Base-by-base conservation (phyloP, 2,888 invertebrate genomes). In the Hyposoter didymator region DNA sequence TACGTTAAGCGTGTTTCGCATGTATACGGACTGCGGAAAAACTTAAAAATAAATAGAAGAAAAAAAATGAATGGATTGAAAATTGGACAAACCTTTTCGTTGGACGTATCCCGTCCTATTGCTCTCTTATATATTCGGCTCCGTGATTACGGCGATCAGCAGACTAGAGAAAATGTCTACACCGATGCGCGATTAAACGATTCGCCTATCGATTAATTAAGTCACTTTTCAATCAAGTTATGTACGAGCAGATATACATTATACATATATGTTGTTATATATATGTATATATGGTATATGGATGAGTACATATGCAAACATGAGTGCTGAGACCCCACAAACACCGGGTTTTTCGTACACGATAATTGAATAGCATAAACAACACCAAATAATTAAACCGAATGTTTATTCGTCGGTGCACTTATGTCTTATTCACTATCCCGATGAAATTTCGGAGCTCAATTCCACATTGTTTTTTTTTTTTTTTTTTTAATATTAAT, bases 401-500 rank as follows among this genome's bases (percentile, higher is more conserved):
- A 83, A 73, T 35, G 69, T 76, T 52, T 4, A 47, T 69, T 59
- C 75, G 55, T 10, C 76, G 55, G 12, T 28, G 59, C 84, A 52
- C 76, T 19, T 49, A n/a, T 8, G 55, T 74, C 49, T 66, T 43
- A 45, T 43, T 39, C 22, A 87, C 72, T 75, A 10, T 35, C 6
- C 82, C 88, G 74, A 78, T 73, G 84, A 22, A 67, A 70, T 14
- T 64, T 45, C 62, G 32, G 28, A 73, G 52, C 64, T 85, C 70
- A 5, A 49, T 83, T 79, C 2, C 32, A 39, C 70, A 17, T 49
- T 28, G 28, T 47, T n/a, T 35, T 32, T n/a, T 35, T 19, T 4
- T 14, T 49, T 32, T n/a, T 19, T 32, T n/a, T 12, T 35, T 10
- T 0, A 70, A n/a, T 14, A 49, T 5, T 22, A 32, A 17, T 12